Base-by-base conservation (phyloP, 2,888 invertebrate genomes). In the Melikaiella ostensackeni region DNA sequence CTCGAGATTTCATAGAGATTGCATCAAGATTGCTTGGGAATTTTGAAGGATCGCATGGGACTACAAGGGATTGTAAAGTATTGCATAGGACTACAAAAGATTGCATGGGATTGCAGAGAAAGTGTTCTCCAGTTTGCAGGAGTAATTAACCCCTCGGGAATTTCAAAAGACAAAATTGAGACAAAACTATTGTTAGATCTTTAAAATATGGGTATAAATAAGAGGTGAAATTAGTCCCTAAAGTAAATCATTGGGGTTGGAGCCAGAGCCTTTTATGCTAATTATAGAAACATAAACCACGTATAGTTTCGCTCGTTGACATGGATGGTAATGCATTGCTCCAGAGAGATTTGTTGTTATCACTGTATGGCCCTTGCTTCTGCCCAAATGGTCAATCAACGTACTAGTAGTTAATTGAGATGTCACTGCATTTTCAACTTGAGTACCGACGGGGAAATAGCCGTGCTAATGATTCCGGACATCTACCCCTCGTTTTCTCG, bases 371-470 rank as follows among this genome's bases (percentile, higher is more conserved):
- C 30, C n/a, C 50, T 70, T n/a, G 70, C 21, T 70, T 33, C 30
- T 70, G 50, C 33, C 50, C 50, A 70, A 70, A 70, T 70, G 70
- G 50, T 50, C 70, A 70, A 70, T 70, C 70, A 70, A 50, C 70
- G 70, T n/a, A 50, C 70, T 50, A 50, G 50, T 70, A 70, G 70
- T 70, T 70, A 70, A 70, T 70, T 70, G 70, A 70, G 70, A 50
- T 70, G 70, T 70, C 70, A 70, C 70, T 70, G 70, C 13, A 70
- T 70, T 70, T 70, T 70, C 50, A 70, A 70, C 30, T 70, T 50
- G 50, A 70, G 50, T 50, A 55, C 50, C 13, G 50, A 70, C 33
- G 30, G 30, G 70, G 50, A 70, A 70, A 70, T 50, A 50, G 30
- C 50, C 70, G 70, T 33, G 50, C 50, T 70, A 70, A 70, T 70